phyloP scores from a whole-genome alignment of 2,113 vertebrate genomes.

The Solea senegalensis region DNA sequence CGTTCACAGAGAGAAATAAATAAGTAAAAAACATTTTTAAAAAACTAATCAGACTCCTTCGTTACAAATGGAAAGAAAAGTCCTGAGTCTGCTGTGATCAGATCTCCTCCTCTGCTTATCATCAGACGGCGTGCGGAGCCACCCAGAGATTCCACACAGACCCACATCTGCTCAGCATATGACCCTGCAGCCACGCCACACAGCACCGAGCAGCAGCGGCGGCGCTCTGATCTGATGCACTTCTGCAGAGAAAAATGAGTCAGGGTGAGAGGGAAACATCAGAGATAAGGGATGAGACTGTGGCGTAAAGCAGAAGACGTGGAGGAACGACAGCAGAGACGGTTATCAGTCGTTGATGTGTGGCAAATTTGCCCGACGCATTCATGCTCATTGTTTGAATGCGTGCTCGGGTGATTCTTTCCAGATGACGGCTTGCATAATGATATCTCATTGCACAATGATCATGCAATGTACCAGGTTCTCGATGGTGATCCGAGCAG shows the following conservation, averaged over 20 bases:
- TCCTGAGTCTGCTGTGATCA: slow-evolving; percentile 44
- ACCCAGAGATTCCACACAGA: slow-evolving; percentile 66
- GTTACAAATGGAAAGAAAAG: slow-evolving; percentile 58
- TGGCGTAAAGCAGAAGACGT: slow-evolving; percentile 15
- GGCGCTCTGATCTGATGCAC: slow-evolving; percentile 23
- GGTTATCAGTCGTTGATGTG: slow-evolving; percentile 55
- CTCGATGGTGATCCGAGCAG: slow-evolving; percentile 28
- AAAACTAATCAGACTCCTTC: slow-evolving; percentile 55
- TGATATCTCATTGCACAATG: slow-evolving; percentile 9
- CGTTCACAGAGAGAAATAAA: slow-evolving; percentile 18
- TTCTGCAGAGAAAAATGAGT: slow-evolving; percentile 43
- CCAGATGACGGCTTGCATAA: slow-evolving; percentile 48
- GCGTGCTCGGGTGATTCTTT: slow-evolving; percentile 50
- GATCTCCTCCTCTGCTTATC: slow-evolving; percentile 63
- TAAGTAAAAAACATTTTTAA: slow-evolving; percentile 18
- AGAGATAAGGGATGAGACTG: slow-evolving; percentile 34
- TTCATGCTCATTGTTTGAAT: slow-evolving; percentile 38
- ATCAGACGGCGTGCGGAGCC: slow-evolving; percentile 64
- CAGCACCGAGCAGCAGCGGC: slow-evolving; percentile 24
- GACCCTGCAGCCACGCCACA: slow-evolving; percentile 51
- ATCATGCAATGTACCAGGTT: slow-evolving; percentile 52
- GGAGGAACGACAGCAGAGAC: slow-evolving; percentile 28
- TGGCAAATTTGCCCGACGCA: slow-evolving; percentile 23
- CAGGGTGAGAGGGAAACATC: slow-evolving; percentile 21
- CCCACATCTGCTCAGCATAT: slow-evolving; percentile 74